Base-by-base conservation (phyloP, 2,888 invertebrate species). In the Phorcus lineatus region DNA sequence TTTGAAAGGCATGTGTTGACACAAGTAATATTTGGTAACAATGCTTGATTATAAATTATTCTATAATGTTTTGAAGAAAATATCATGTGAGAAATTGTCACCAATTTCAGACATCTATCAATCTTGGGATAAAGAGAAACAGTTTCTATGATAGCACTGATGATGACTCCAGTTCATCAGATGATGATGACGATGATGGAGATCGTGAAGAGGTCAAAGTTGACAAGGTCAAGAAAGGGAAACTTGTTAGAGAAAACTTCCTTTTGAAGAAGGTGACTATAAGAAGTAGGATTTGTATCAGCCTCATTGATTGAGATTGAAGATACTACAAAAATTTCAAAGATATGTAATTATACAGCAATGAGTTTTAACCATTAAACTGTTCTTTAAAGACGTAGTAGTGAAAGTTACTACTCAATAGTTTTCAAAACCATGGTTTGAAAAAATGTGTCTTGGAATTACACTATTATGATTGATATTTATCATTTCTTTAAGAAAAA, bases 61-160 rank as follows among this genome's bases (percentile, higher is more conserved):
- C 7, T 7, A 31, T 28, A 67, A 28, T 28, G 22, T 17, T 67
- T 2, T 36, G 36, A 36, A 11, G n/a, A 67, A 31, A 67, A 24
- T 13, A 16, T n/a, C n/a, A 28, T 11, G 2, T 22, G 31, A 67
- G 13, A 24, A 19, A 67, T 57, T 57, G 13, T 17, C 11, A 1
- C 28, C 1, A 70, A n/a, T 78, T 85, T 7, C 85, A 90, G 90
- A 89, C 90, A 9, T 90, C 90, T 0, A 82, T 90, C 54, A 90
- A 90, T 77, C 82, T 90, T 36, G 89, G 90, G 17, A 85, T 85
- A 17, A 88, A 89, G 74, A 84, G 90, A 62, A 90, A 90, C 85
- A 90, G 90, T 84, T 90, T 87, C 74, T 90, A 89, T 82, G 90
- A 90, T 82, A 90, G 90, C 77, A 90, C 90, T 53, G 90, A 90